Conservation (phyloP, 2,797 vertebrate species). For the Pantherophis vulpinus region DNA sequence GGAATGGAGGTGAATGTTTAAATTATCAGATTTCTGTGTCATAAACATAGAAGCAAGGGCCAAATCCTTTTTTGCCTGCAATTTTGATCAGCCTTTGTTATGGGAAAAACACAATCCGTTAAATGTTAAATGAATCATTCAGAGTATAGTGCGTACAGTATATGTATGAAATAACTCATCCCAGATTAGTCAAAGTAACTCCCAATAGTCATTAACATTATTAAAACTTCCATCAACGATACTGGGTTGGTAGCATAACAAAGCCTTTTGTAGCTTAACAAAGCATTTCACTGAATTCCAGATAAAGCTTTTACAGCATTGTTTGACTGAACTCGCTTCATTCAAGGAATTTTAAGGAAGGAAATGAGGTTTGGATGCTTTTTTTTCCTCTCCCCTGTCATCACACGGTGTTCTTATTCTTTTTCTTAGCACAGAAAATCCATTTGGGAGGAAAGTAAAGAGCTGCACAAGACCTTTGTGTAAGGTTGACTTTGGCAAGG, state of each 20-base stretch:
- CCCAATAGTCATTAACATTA: not conserved
- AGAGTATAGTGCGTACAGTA: not conserved
- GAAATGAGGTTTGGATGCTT: not conserved
- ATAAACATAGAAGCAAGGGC: not conserved
- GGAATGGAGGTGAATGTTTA: not conserved
- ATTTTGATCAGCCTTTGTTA: not conserved
- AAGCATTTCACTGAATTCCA: not conserved
- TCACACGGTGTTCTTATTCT: not conserved
- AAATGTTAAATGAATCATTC: not conserved
- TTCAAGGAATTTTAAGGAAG: not conserved
- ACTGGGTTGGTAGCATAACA: not conserved
- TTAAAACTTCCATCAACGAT: not conserved
- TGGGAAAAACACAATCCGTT: not conserved
- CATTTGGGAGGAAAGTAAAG: not conserved
- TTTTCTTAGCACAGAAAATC: not conserved
- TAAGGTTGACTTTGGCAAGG: not conserved
- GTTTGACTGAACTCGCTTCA: not conserved
- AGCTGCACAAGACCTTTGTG: not conserved
- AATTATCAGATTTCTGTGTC: not conserved
- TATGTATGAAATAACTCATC: not conserved
- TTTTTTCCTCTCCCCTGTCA: not conserved
- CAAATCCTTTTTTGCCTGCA: not conserved
- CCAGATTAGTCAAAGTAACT: not conserved
- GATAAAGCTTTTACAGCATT: not conserved
- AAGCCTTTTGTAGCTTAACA: not conserved